A percentile compares a stretch with the other conserved stretches of the same genome.
These are phyloP conservation scores for Micromesistius poutassou DNA, from an alignment of 2,797 vertebrate species.

Conservation along the genomic window DNA sequence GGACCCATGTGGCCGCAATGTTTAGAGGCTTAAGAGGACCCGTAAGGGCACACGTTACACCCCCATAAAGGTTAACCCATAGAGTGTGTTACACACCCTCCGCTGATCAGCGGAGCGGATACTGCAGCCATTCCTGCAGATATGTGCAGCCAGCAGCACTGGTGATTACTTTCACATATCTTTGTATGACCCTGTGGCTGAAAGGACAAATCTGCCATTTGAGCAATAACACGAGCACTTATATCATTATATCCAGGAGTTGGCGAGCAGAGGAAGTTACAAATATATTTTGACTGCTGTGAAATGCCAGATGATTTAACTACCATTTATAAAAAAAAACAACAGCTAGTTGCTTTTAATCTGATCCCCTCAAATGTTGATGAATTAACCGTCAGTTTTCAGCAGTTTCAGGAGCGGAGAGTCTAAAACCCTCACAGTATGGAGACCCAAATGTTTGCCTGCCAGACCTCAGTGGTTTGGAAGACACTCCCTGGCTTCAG, in stretches of 20 bases:
- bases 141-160: conserved; percentile 12
- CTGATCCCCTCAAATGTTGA: neutral
- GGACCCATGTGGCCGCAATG: conserved; percentile 57
- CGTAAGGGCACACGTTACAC: conserved; percentile 25
- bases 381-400: neutral
- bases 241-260: neutral
- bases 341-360: neutral
- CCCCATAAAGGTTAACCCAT: conserved; percentile 30
- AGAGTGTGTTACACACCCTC: conserved; percentile 44
- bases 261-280: neutral
- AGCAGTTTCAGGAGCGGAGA: neutral
- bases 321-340: neutral
- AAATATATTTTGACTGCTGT: neutral
- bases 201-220: neutral
- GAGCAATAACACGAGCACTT: neutral
- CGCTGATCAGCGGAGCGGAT: neutral
- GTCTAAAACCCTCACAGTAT: too few relatives aligned
- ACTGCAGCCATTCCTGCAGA: neutral
- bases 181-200: neutral
- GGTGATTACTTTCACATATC: neutral
- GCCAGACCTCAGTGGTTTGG: neutral
- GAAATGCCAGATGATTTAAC: neutral
- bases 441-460: neutral
- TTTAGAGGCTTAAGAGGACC: conserved; percentile 37
- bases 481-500: neutral